Evolutionary conservation across 2,797 vertebrate species (phyloP).

Genomic region (Garrulus glandarius): DNA sequence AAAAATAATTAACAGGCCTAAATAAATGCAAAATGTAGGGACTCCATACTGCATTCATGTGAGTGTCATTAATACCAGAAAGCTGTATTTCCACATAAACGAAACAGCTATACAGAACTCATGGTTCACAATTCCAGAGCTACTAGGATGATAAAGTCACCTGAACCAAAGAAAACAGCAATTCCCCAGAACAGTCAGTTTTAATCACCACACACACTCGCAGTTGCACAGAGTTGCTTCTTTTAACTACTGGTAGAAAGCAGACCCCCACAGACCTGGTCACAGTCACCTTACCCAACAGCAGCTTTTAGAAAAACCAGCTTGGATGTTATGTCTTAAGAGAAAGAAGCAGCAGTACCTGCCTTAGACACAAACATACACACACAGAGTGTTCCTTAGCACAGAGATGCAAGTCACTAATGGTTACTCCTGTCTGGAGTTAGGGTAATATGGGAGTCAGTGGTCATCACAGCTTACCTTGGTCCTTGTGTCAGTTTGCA

Average conservation of each 20-base stretch:
- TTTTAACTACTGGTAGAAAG: neutral
- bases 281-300: rapidly evolving
- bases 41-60: neutral
- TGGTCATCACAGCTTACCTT: neutral
- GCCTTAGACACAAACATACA: neutral
- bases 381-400: neutral
- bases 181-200: neutral
- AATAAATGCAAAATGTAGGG: neutral
- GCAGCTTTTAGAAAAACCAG: neutral
- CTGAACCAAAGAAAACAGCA: neutral
- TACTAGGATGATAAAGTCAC: neutral
- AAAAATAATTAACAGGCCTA: neutral
- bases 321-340: neutral
- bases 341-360: neutral
- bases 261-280: neutral
- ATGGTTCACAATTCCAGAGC: rapidly evolving
- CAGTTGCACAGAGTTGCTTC: neutral
- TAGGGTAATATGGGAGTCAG: neutral
- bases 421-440: neutral
- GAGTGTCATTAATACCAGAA: neutral
- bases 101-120: neutral
- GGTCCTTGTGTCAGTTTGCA: neutral
- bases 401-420: neutral
- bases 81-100: neutral
- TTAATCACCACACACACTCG: neutral